Evolutionary conservation across 2,113 vertebrate genomes (phyloP).

Genomic region (Elgaria multicarinata): DNA sequence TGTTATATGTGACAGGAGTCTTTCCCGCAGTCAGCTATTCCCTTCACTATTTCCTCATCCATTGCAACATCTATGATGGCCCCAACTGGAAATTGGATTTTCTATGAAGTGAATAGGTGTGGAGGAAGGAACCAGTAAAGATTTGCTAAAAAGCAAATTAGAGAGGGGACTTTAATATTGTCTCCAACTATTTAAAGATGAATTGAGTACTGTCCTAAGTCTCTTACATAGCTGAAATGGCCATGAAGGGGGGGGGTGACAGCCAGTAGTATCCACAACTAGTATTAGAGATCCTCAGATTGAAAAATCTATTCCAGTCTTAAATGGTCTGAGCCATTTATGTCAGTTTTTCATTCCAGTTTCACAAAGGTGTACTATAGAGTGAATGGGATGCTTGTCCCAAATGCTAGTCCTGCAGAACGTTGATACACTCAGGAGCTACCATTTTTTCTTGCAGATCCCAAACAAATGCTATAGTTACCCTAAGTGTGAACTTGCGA

Average conservation of each 20-base stretch:
- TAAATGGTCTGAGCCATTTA: background rate
- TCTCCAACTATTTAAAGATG: background rate
- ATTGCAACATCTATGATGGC: background rate
- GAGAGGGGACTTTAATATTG: background rate
- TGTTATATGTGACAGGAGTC: background rate
- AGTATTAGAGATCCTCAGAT: no score
- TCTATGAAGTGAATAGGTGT: background rate
- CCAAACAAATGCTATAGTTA: background rate
- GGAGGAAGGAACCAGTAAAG: no score
- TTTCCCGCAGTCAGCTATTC: background rate
- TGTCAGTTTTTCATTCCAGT: background rate
- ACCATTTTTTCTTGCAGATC: background rate
- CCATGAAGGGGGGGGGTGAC: background rate
- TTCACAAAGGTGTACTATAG: background rate
- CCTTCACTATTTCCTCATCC: background rate
- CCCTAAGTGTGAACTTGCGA: background rate
- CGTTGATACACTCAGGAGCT: background rate
- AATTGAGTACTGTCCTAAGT: background rate
- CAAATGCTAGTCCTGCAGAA: background rate
- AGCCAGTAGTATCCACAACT: background rate
- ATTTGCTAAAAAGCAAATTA: background rate
- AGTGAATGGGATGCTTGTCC: background rate
- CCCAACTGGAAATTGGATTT: background rate
- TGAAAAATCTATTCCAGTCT: background rate
- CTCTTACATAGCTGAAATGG: background rate